A percentile compares a stretch with the other conserved stretches of the same genome.
These are phyloP conservation scores for Lepidocolaptes lacrymiger DNA, from an alignment of 2,797 vertebrate species.

Conservation along the genomic window DNA sequence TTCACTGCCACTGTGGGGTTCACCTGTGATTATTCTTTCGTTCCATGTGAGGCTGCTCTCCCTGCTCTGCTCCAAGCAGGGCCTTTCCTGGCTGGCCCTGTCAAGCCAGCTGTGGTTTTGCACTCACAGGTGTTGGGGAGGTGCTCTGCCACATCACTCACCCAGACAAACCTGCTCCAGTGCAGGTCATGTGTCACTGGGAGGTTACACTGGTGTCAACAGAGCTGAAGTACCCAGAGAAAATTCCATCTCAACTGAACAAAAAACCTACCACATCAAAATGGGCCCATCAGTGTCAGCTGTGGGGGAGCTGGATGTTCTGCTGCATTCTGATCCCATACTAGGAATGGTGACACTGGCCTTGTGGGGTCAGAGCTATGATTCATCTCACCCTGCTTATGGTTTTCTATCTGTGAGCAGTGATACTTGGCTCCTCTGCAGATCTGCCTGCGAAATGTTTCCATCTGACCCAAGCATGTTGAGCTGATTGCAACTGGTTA, in stretches of 20 bases:
- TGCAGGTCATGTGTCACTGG: fast-evolving
- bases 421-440: not conserved
- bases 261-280: not conserved
- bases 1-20: not conserved
- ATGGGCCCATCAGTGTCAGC: fast-evolving
- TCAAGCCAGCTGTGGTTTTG: not conserved
- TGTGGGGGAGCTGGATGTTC: not conserved
- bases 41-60: not conserved
- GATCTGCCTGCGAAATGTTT: not conserved
- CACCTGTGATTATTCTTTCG: not conserved
- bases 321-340: fast-evolving
- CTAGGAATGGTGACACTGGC: not conserved
- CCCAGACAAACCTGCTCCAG: not conserved
- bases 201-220: not conserved
- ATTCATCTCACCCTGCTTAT: not conserved
- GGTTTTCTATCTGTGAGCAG: not conserved
- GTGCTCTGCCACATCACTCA: not conserved
- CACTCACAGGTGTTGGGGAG: fast-evolving
- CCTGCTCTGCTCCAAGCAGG: not conserved
- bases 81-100: not conserved
- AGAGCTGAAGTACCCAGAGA: not conserved
- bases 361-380: not conserved
- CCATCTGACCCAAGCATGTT: not conserved
- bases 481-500: not conserved
- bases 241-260: not conserved